Base-by-base conservation (phyloP, 2,888 invertebrate genomes). In the Prionchulus punctatus region DNA sequence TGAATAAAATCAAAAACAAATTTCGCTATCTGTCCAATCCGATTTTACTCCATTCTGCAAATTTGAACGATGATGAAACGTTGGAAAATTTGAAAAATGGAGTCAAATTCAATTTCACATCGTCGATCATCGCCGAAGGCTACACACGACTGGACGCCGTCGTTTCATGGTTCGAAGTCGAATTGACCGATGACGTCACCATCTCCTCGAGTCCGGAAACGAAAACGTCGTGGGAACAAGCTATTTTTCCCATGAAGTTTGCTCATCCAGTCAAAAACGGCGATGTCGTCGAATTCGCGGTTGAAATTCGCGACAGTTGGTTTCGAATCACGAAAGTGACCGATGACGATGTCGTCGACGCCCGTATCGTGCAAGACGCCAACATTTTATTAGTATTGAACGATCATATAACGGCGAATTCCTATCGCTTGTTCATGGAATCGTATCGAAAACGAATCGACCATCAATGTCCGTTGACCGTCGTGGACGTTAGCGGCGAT, bases 171-270 rank as follows among this genome's bases (percentile, higher is more conserved):
- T 49, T 49, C 30, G 12, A 7, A 12, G 30, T 28, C 12, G 12
- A 28, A 23, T 58, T 86, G 51, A 79, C 81, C 63, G 79, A 81
- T 7, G 75, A 77, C 43, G 76, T 79, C 31, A 74, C 71, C 0
- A 72, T 85, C 43, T 79, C 80, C 53, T 81, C 82, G 7, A 76
- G 80, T 60, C 82, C 83, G 1, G 73, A 66, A 12, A 61, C 58
- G 3, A 56, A 62, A 3, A 65, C 77, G 59, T 84, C 84, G 64
- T 86, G 86, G 86, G 84, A 86, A 67, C 83, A 84, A 67, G 84
- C 83, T 4, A 75, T 86, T 43, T 83, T 82, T 68, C 81, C 79
- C 26, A 62, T 70, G 25, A n/a, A n/a, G n/a, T 45, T 12, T 23
- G 12, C 23, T 12, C 7, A 36, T 36, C 7, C 18, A 18, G 36